Evolutionary conservation across 2,113 vertebrate species (phyloP).

Genomic region (Pangasianodon hypophthalmus): DNA sequence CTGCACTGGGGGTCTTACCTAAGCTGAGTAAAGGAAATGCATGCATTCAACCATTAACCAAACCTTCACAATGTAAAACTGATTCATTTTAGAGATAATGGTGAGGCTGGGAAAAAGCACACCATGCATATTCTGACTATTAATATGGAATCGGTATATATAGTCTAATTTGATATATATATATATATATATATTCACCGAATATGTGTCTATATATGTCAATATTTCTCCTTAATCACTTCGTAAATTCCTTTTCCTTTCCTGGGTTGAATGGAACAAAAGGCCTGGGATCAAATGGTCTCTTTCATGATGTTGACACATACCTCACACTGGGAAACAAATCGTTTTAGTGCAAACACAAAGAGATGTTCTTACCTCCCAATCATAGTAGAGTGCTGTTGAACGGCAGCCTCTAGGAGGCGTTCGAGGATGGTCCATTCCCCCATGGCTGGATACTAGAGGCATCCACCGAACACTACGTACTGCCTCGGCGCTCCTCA

Average conservation of each 20-base stretch:
- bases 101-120: background rate
- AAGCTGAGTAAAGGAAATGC: background rate
- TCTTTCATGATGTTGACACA: background rate
- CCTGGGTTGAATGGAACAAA: background rate
- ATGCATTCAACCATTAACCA: background rate
- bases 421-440: constrained; percentile 99
- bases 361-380: constrained; percentile 83
- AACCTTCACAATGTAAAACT: background rate
- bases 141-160: background rate
- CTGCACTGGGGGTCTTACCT: background rate
- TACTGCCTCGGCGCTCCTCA: background rate
- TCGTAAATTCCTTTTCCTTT: background rate
- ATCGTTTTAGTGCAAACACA: background rate
- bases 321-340: background rate
- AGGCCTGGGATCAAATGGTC: background rate
- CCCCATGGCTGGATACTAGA: constrained; percentile 83
- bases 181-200: background rate
- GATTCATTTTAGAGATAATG: background rate
- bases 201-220: background rate
- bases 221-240: background rate
- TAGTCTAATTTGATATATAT: background rate
- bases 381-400: constrained; percentile 99
- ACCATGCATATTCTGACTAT: background rate
- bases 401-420: constrained; percentile 96
- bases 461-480: constrained; percentile 64